Conservation (phyloP, 2,797 vertebrate genomes). For the Enoplosus armatus region DNA sequence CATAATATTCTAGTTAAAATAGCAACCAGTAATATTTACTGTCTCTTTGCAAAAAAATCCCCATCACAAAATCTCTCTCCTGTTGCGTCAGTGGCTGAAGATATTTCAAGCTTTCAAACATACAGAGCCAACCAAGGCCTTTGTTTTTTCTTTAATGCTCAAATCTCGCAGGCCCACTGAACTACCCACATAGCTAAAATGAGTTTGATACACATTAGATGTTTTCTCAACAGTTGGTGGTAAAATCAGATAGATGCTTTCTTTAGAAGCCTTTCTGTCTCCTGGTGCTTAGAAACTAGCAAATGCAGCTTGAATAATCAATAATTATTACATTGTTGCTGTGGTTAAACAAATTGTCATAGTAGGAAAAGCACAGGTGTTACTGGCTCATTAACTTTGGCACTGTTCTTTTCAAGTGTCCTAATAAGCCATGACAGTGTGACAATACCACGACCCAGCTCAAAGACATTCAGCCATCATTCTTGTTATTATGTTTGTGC, state of each 20-base stretch:
- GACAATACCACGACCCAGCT: neutral
- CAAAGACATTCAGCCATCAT: neutral
- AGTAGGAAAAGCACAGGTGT: neutral
- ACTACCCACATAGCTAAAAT: neutral
- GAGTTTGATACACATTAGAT: neutral
- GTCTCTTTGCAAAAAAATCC: neutral
- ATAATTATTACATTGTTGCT: neutral
- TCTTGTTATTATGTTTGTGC: neutral
- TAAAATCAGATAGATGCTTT: neutral
- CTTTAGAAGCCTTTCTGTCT: no score
- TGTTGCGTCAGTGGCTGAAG: neutral
- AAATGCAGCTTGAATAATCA: neutral
- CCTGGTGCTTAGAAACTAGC: no score
- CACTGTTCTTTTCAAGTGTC: no score
- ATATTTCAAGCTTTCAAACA: conserved; percentile 1
- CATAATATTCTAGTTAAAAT: conserved; percentile 13
- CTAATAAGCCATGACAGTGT: no score
- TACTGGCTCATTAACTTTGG: no score
- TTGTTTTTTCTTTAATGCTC: neutral
- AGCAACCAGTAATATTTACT: conserved; percentile 4
- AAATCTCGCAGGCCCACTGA: neutral
- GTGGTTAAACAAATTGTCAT: neutral
- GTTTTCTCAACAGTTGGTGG: neutral
- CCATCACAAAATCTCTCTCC: neutral
- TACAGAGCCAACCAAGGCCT: neutral